phyloP scores from a whole-genome alignment of 2,797 vertebrate species.

The Hafferia zeledoni region DNA sequence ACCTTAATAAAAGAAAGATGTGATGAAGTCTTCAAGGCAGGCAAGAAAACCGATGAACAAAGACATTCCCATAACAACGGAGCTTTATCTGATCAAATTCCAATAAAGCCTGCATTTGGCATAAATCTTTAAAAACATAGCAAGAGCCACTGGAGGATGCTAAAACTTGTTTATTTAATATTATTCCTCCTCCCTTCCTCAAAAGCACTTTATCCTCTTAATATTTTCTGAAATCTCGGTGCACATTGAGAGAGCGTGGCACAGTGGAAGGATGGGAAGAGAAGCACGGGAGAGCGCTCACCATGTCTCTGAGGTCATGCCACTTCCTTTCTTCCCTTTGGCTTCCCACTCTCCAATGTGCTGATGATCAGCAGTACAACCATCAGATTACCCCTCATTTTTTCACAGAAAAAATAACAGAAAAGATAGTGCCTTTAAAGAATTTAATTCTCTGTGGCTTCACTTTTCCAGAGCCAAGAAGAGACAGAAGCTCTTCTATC shows the following conservation, averaged over 20 bases:
- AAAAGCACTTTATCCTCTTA: slow-evolving; percentile 39
- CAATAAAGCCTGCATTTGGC: slow-evolving; percentile 73
- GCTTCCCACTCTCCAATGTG: not conserved
- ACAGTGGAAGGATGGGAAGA: not conserved
- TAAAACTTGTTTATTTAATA: slow-evolving; percentile 57
- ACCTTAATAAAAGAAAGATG: slow-evolving; percentile 73
- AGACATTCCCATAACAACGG: slow-evolving; percentile 66
- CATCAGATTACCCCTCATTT: not conserved
- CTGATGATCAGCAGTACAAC: not conserved
- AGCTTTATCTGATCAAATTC: slow-evolving; percentile 70
- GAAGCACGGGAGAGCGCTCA: fast-evolving
- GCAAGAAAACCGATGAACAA: slow-evolving; percentile 54
- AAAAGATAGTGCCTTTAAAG: not conserved
- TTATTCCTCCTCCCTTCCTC: slow-evolving; percentile 15
- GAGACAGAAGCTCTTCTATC: not conserved
- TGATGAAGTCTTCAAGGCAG: slow-evolving; percentile 51
- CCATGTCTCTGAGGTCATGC: fast-evolving
- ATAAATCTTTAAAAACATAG: slow-evolving; percentile 71
- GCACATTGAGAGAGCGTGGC: not conserved
- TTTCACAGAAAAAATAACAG: not conserved
- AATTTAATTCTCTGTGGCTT: not conserved
- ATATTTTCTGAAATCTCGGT: slow-evolving; percentile 14
- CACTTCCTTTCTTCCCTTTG: not conserved
- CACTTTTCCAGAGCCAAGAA: not conserved
- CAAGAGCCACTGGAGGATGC: slow-evolving; percentile 47